Base-by-base conservation (phyloP, 2,797 vertebrate species). In the Micropoecilia bifurca region DNA sequence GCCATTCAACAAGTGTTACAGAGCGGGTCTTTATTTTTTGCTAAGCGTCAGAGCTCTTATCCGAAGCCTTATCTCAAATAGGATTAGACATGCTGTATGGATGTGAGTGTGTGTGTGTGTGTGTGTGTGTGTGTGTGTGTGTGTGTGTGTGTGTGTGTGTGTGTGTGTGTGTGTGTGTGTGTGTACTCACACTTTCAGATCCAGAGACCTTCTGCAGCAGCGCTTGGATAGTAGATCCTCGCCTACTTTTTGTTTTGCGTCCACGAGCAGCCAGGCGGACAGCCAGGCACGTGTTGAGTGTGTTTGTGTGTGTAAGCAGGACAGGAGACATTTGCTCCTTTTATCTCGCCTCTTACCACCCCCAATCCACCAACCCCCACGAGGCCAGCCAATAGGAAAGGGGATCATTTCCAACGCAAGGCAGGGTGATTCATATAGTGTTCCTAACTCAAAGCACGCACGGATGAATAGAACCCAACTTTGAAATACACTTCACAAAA, bases 351-450 rank as follows among this genome's bases (percentile, higher is more conserved):
- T 87, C 77, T 69, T 83, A 88, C 87, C 93, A 88, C 93, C 92
- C 94, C 90, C 90, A 80, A 83, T 77, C 45, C 87, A 47, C 79
- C 85, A 79, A 48, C 82, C 88, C 84, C 75, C 33, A 83, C 66
- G 12, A 73, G 79, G 69, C 74, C 90, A 90, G 89, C 96, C 96
- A 96, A 96, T 96, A 82, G 91, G 91, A 93, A 73, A 14, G 0
- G 48, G 59, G 81, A 89, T 90, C 85, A 61, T 30, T 12, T 76
- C 76, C 71, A 84, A 84, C 50, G 77, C 79, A 75, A 83, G 72
- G 76, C 33, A 73, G 63, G 81, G 77, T 88, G 91, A 95, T 92
- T 94, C 88, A 93, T 82, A 86, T 89, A 83, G 79, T 89, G 80
- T 88, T 92, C 83, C 87, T 80, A 59, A 84, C 66, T 22, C 80